phyloP scores from a whole-genome alignment of 2,888 invertebrate genomes.

The Protula sp. region DNA sequence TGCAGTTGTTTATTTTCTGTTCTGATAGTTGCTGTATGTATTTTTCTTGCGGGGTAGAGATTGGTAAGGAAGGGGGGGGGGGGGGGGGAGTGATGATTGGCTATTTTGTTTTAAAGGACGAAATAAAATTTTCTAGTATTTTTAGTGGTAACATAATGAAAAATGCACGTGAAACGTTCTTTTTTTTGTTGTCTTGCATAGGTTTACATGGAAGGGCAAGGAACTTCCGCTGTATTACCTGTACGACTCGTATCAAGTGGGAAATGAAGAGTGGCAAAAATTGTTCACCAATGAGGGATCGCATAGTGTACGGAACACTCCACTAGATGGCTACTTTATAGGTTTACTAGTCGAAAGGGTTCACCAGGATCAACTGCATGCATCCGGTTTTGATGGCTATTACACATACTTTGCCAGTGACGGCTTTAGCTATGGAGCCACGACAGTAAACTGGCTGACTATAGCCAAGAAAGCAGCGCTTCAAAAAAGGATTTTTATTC shows the following conservation, averaged over 20 bases:
- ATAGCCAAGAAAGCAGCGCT: slow-evolving; percentile 30
- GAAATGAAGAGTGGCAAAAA: slow-evolving; percentile 58
- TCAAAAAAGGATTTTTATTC: slow-evolving; percentile 58
- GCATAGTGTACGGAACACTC: slow-evolving; percentile 58
- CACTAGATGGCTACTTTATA: slow-evolving; percentile 61
- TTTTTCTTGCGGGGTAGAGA: no score
- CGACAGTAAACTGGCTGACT: slow-evolving; percentile 49
- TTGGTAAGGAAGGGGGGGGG: no score
- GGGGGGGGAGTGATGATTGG: no score
- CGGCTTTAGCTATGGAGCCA: slow-evolving; percentile 64
- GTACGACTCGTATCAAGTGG: slow-evolving; percentile 63
- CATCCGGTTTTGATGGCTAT: slow-evolving; percentile 59
- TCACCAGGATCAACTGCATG: slow-evolving; percentile 54
- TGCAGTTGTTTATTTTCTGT: no score
- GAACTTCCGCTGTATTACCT: slow-evolving; percentile 62
- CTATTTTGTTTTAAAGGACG: no score
- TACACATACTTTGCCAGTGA: slow-evolving; percentile 66
- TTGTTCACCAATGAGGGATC: slow-evolving; percentile 48
- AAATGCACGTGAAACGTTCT: no score
- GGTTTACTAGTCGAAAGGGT: slow-evolving; percentile 60
- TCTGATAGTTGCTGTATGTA: no score
- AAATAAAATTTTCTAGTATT: no score
- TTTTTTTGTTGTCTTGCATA: no score
- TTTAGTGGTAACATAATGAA: no score
- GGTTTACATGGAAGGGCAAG: no score